Conservation (phyloP, 2,888 invertebrate genomes). For the Muschampia plurimacula region DNA sequence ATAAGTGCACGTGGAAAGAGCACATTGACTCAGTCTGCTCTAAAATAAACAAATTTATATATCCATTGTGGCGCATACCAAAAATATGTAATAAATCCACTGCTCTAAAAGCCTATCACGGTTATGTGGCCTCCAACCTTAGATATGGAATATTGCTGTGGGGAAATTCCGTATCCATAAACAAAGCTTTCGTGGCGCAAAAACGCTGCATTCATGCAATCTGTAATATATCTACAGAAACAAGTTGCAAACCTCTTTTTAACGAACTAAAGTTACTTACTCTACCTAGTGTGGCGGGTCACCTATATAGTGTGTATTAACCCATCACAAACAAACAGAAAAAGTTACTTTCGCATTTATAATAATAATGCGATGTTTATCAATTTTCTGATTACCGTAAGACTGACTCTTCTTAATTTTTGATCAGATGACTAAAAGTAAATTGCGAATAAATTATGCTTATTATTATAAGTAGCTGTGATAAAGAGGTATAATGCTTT, state of each 20-base stretch:
- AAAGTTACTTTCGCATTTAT: no score
- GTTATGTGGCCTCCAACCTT: not conserved
- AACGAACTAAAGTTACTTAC: not conserved
- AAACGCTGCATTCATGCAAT: conserved; percentile 11
- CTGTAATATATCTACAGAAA: not conserved
- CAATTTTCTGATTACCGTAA: no score
- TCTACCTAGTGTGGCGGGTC: not conserved
- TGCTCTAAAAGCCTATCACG: conserved; percentile 9
- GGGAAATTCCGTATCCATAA: conserved; percentile 4
- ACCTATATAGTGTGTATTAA: no score
- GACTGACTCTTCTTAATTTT: no score
- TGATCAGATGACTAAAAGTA: no score
- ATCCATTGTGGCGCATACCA: not conserved
- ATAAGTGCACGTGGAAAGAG: not conserved
- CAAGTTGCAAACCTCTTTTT: conserved; percentile 16
- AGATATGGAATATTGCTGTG: conserved; percentile 8
- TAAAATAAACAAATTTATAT: not conserved
- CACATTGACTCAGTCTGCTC: not conserved
- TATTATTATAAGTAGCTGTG: no score
- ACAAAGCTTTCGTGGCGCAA: conserved; percentile 14
- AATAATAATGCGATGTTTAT: no score
- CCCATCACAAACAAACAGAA: no score
- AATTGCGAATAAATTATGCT: no score
- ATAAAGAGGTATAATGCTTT: no score
- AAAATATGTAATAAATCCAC: not conserved